phyloP scores from a whole-genome alignment of 2,113 vertebrate genomes.

The Emydocephalus ijimae region DNA sequence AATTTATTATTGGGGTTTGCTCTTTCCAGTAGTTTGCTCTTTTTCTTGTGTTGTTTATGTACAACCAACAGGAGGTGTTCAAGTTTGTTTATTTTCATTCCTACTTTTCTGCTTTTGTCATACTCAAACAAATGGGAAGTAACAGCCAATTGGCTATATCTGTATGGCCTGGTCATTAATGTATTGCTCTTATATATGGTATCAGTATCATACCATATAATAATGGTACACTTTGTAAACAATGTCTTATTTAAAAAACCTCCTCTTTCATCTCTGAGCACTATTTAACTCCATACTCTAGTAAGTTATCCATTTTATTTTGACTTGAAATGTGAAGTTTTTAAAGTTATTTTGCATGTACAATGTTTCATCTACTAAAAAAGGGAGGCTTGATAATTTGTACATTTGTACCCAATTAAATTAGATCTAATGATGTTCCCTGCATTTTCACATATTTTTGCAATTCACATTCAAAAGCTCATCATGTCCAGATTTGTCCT shows the following conservation, averaged over 20 bases:
- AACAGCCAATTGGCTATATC: background rate
- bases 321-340: background rate
- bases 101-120: background rate
- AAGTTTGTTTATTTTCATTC: background rate
- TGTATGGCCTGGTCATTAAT: background rate
- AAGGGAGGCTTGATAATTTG: background rate
- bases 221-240: background rate
- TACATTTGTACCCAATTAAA: constrained; percentile 1
- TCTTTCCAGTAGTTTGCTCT: too few relatives aligned
- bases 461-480: constrained; percentile 4
- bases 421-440: constrained; percentile 19
- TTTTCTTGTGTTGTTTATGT: background rate
- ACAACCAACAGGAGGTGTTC: background rate
- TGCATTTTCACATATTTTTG: constrained; percentile 15
- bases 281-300: background rate
- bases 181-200: background rate
- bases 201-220: background rate
- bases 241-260: background rate
- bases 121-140: background rate
- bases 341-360: background rate
- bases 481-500: background rate
- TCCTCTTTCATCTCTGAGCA: background rate
- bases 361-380: background rate
- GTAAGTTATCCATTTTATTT: background rate
- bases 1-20: background rate